phyloP scores from a whole-genome alignment of 2,888 invertebrate species.

The Eupithecia subumbrata region DNA sequence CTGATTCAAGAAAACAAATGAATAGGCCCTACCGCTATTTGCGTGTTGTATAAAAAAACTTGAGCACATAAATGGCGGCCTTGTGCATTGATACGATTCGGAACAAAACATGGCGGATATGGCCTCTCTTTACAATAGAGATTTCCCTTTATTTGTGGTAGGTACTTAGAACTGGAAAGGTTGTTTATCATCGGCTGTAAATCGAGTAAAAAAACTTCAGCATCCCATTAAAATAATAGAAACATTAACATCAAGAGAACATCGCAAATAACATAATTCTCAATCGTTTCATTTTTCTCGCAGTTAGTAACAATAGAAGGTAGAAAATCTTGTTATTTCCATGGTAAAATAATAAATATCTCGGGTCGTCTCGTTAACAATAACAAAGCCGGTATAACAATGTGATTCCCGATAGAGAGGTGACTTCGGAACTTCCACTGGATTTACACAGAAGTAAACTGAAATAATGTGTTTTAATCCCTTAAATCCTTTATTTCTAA shows the following conservation, averaged over 20 bases:
- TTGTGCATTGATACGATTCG: too few relatives aligned
- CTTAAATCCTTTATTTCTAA: too few relatives aligned
- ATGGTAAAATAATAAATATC: slow-evolving; percentile 4
- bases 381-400: slow-evolving; percentile 15
- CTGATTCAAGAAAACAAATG: too few relatives aligned
- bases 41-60: too few relatives aligned
- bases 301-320: not conserved
- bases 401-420: slow-evolving; percentile 13
- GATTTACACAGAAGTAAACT: not conserved
- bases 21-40: too few relatives aligned
- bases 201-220: not conserved
- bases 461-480: too few relatives aligned
- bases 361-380: not conserved
- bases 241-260: not conserved
- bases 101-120: too few relatives aligned
- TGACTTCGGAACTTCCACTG: slow-evolving; percentile 4
- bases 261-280: not conserved
- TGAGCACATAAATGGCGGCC: too few relatives aligned
- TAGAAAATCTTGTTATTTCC: not conserved
- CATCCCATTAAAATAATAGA: not conserved
- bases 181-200: not conserved
- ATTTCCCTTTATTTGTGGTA: too few relatives aligned
- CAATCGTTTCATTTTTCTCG: not conserved
- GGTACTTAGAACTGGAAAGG: not conserved
- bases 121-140: too few relatives aligned